Evolutionary conservation across 2,113 vertebrate species (phyloP), one percentile per base, ranked within the genome.

Genomic region (Hydrolagus affinis): DNA sequence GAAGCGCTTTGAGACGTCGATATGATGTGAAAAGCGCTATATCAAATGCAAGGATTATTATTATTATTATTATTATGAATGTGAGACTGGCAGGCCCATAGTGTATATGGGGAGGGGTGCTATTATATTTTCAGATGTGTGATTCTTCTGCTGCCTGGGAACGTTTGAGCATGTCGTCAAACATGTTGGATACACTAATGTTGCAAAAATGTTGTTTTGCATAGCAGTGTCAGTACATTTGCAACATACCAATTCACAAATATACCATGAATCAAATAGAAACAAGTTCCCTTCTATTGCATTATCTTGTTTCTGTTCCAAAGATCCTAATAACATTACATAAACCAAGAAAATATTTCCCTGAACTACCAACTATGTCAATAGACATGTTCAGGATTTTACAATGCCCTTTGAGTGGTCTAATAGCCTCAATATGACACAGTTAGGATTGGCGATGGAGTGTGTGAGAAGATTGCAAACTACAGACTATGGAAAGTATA

Each of bases 351-450:
- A 77, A 60, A 21, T 44, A 44, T 59, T 76, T 11, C 56, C 11
- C 59, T 59, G 44, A 76, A 11, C 21, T 6, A 23, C 44, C 44
- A 77, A 60, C n/a, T 59, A 57, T 77, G 75, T 21, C 57, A 77
- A 59, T 77, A 60, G 56, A 77, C 75, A 77, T 77, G 56, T 77
- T 59, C 56, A 77, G 75, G 56, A 44, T 59, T 77, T 77, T 77
- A n/a, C 56, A 59, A n/a, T 10, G 3, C 30, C 30, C 74, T 76
- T 57, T 56, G 59, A 59, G 21, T 23, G 56, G 75, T 10, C 2
- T n/a, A 23, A 19, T 59, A 21, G 7, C 11, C n/a, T 77, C 21
- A 44, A 44, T n/a, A 11, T 59, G 56, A 59, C n/a, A 60, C 59
- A n/a, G 57, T 59, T n/a, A n/a, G n/a, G n/a, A n/a, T n/a, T 60